These are phyloP conservation scores for Rugalucina vietnamica DNA, from an alignment of 2,888 invertebrate genomes.

Conservation along the genomic window DNA sequence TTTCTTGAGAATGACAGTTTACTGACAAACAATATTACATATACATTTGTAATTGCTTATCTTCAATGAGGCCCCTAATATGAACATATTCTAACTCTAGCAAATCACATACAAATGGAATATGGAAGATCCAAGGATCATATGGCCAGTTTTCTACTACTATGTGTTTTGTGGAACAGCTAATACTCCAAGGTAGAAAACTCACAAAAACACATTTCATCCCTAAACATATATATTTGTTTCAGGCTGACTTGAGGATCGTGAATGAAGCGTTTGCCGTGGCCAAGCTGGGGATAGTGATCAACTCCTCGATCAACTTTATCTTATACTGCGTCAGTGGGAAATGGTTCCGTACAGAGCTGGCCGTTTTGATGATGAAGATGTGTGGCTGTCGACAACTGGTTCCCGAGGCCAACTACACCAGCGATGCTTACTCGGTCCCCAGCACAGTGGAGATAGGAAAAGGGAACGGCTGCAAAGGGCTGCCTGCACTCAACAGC, in stretches of 20 bases:
- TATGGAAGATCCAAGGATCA: no score
- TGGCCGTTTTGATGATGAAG: slow-evolving; percentile 30
- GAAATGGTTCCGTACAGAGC: slow-evolving; percentile 71
- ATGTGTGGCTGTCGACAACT: slow-evolving; percentile 32
- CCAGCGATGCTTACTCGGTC: slow-evolving; percentile 30
- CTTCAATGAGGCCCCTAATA: no score
- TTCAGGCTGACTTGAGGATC: slow-evolving; percentile 64
- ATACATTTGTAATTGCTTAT: no score
- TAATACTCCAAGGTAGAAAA: neutral
- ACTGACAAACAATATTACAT: no score
- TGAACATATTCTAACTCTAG: no score
- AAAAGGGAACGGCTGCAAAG: no score
- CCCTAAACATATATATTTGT: neutral
- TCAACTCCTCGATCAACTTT: slow-evolving; percentile 79
- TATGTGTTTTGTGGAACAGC: neutral
- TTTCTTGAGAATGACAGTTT: no score
- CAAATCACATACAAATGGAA: no score
- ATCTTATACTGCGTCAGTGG: slow-evolving; percentile 74
- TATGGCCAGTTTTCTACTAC: neutral
- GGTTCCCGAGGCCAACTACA: slow-evolving; percentile 30
- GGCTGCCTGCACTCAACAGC: no score
- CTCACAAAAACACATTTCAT: neutral
- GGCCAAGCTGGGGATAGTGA: slow-evolving; percentile 72
- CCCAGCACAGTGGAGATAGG: no score
- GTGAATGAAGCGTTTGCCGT: slow-evolving; percentile 69